Evolutionary conservation across 2,888 invertebrate species (phyloP).

Genomic region (Charanyca ferruginea): DNA sequence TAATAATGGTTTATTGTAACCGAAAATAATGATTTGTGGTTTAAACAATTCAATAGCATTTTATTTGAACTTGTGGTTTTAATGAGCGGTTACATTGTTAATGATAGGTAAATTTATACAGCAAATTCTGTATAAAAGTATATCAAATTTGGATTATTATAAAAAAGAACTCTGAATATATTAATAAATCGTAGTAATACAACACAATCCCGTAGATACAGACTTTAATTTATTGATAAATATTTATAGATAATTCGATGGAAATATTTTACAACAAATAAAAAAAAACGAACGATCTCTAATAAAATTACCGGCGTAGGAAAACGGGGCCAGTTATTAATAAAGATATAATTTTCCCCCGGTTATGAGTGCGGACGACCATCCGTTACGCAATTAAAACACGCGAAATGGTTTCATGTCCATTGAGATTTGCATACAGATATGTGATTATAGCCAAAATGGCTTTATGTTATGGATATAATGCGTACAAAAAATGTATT

Average conservation of each 20-base stretch:
- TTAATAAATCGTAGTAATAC: no score
- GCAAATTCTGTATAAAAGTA: not conserved
- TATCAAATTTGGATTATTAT: no score
- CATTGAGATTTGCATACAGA: slow-evolving; percentile 88
- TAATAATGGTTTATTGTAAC: not conserved
- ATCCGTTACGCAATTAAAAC: slow-evolving; percentile 84
- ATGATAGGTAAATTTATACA: not conserved
- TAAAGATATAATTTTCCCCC: slow-evolving; percentile 82
- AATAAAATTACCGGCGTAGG: slow-evolving; percentile 74
- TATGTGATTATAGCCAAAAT: slow-evolving; percentile 82
- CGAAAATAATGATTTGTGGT: slow-evolving; percentile 1
- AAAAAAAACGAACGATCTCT: slow-evolving; percentile 65
- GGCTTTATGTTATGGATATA: slow-evolving; percentile 70
- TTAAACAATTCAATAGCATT: not conserved
- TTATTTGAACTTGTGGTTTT: not conserved
- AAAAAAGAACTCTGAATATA: no score
- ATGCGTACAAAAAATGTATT: slow-evolving; percentile 64
- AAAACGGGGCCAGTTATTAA: slow-evolving; percentile 75
- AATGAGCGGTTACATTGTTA: not conserved
- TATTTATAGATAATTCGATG: slow-evolving; percentile 25
- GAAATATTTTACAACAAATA: slow-evolving; percentile 51
- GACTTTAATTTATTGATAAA: slow-evolving; percentile 14
- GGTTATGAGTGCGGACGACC: slow-evolving; percentile 79
- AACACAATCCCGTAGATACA: not conserved
- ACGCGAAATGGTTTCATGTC: slow-evolving; percentile 77